These are phyloP conservation scores for Drosophila demipolita DNA, from an alignment of 2,888 invertebrate species.

Conservation along the genomic window DNA sequence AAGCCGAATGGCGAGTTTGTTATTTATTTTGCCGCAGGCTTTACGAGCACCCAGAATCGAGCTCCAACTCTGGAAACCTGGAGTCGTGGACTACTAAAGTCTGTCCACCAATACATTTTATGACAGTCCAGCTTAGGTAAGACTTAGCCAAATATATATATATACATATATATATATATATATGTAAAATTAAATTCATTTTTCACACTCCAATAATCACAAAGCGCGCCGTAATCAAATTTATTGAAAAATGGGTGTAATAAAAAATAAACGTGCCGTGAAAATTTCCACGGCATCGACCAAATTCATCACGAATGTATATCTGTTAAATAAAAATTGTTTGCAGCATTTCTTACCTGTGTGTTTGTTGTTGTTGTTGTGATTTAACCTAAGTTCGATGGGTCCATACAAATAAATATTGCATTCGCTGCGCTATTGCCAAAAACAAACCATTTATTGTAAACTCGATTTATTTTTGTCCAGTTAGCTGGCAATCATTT, in stretches of 20 bases:
- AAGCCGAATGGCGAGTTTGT: constrained; percentile 68
- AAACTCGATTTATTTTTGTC: background rate
- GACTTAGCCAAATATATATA: constrained; percentile 8
- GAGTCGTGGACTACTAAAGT: constrained; percentile 23
- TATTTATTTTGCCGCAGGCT: constrained; percentile 79
- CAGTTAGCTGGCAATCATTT: constrained; percentile 24
- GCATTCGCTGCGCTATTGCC: constrained; percentile 34
- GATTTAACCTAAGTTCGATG: background rate
- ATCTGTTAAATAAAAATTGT: constrained; percentile 40
- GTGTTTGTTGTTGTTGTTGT: constrained; percentile 2
- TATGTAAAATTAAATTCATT: constrained; percentile 70
- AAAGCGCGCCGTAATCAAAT: constrained; percentile 78
- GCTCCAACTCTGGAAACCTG: constrained; percentile 19
- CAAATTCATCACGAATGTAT: constrained; percentile 55
- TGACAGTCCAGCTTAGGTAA: constrained; percentile 67
- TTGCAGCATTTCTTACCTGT: background rate
- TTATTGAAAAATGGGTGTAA: constrained; percentile 76
- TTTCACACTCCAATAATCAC: constrained; percentile 81
- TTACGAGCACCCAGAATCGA: constrained; percentile 66
- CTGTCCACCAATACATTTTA: constrained; percentile 69
- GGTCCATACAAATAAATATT: background rate
- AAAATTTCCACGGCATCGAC: constrained; percentile 24
- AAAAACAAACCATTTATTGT: constrained; percentile 30
- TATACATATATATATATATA: background rate
- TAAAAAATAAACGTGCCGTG: constrained; percentile 57